Evolutionary conservation across 2,113 vertebrate genomes (phyloP), one percentile per base, ranked within the genome.

Genomic region (sheep (Ovis aries)): DNA sequence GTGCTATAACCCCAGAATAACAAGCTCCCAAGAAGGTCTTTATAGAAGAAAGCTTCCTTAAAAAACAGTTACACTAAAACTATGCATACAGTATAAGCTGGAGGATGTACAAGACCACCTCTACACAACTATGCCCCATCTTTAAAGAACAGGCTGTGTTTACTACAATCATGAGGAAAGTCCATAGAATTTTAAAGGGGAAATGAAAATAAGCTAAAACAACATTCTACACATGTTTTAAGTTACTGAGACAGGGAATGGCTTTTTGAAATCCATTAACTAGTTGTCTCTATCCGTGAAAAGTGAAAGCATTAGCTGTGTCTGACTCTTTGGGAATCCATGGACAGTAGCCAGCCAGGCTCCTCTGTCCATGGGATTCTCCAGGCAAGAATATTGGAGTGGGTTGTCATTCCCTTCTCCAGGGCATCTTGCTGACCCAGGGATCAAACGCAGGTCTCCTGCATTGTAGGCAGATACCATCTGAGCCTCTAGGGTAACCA

Each of bases 131-230:
- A 74, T 19, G 13, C 3, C 13, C 33, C 57, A 59, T 87, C 91
- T 97, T 57, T 60, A 93, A 94, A 97, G 78, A 93, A 89, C 3
- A 90, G 40, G 14, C 45, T 53, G 5, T 59, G 43, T 25, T 40
- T 88, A 82, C 17, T 74, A 57, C 15, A 16, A 87, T 52, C 25
- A 57, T 3, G 23, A 43, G 23, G 33, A 92, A 94, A 55, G 27
- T 57, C 33, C 40, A 64, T 1, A 81, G 48, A 84, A 81, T 21
- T 80, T 83, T 86, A 67, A 62, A 62, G n/a, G 6, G 81, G 33
- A 96, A 96, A 62, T 84, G 40, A 97, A 96, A 89, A 92, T 67
- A 94, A 78, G 12, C 45, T 64, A 94, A 92, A 96, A 78, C 52
- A 71, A 94, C 16, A 71, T 40, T 60, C 95, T 62, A 71, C 8